phyloP scores from a whole-genome alignment of 1,140 invertebrate genomes.

The Pteromalus puparum region DNA sequence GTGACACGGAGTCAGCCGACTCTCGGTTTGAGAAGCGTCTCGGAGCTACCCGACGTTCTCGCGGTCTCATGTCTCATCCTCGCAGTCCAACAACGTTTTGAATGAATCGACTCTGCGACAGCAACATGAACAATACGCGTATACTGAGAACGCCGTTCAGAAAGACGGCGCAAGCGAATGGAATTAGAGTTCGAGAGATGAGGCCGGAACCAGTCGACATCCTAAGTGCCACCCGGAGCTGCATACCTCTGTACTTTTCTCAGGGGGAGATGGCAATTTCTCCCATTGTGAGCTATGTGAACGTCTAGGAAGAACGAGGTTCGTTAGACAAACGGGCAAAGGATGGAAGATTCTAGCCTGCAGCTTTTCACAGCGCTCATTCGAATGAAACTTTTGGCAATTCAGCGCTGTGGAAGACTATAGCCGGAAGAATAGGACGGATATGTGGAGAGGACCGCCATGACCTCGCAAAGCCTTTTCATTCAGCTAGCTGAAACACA shows the following conservation, averaged over 20 bases:
- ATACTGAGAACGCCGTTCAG: too few relatives aligned
- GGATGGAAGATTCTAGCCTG: background rate
- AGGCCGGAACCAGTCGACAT: constrained; percentile 67
- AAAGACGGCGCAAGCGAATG: background rate
- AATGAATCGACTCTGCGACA: background rate
- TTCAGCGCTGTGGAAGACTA: constrained; percentile 63
- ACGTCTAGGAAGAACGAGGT: constrained; percentile 59
- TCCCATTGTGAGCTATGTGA: constrained; percentile 67
- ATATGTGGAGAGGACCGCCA: constrained; percentile 63
- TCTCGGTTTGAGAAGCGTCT: constrained; percentile 62
- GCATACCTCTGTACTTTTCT: constrained; percentile 74
- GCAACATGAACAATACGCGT: background rate
- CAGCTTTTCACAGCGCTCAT: constrained; percentile 18
- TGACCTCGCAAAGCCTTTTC: constrained; percentile 74
- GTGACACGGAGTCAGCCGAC: constrained; percentile 74
- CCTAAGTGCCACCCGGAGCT: constrained; percentile 75
- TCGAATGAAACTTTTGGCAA: background rate
- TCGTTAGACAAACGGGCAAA: background rate
- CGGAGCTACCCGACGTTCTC: background rate
- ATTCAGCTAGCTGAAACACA: constrained; percentile 71
- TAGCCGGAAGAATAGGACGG: constrained; percentile 58
- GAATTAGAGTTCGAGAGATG: constrained; percentile 49
- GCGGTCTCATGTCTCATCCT: constrained; percentile 21
- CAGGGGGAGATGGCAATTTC: constrained; percentile 67
- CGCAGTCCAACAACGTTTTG: background rate